Percentiles rank a stretch among this genome's conserved stretches.
phyloP scores from a whole-genome alignment of 2,797 vertebrate species.

The Helarctos malayanus region DNA sequence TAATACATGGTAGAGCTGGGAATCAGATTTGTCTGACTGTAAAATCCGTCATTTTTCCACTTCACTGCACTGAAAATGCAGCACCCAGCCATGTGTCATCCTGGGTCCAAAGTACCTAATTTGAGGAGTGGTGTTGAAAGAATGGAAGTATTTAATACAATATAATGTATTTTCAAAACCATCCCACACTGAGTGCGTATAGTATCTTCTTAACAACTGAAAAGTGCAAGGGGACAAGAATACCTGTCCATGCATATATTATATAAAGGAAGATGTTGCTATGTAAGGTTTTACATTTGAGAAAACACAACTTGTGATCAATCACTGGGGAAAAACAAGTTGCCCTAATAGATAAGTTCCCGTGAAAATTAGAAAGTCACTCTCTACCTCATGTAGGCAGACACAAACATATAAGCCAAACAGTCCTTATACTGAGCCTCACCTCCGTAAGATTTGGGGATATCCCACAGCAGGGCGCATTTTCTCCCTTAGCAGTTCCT shows the following conservation, averaged over 20 bases:
- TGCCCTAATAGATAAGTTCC: background rate
- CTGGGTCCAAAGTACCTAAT: background rate
- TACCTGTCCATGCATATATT: background rate
- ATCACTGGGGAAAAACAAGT: background rate
- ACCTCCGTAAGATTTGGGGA: background rate
- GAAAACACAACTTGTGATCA: background rate
- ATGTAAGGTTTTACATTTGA: background rate
- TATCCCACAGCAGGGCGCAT: accelerated
- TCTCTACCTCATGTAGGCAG: background rate
- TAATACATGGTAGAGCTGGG: background rate
- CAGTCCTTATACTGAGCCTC: background rate
- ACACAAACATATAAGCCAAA: background rate
- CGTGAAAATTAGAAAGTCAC: background rate
- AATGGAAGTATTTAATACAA: background rate
- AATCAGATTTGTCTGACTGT: background rate
- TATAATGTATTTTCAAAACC: background rate
- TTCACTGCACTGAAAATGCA: background rate
- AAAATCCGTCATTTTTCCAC: background rate
- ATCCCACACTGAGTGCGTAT: background rate
- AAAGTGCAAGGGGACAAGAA: background rate
- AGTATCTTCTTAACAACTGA: constrained; percentile 21
- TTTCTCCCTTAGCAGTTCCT: background rate
- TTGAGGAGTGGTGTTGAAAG: background rate
- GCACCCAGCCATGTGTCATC: background rate
- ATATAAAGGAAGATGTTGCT: background rate